Percentiles rank a stretch among this genome's conserved stretches.
Conservation (phyloP, 2,888 invertebrate species). For the Sepiola atlantica region DNA sequence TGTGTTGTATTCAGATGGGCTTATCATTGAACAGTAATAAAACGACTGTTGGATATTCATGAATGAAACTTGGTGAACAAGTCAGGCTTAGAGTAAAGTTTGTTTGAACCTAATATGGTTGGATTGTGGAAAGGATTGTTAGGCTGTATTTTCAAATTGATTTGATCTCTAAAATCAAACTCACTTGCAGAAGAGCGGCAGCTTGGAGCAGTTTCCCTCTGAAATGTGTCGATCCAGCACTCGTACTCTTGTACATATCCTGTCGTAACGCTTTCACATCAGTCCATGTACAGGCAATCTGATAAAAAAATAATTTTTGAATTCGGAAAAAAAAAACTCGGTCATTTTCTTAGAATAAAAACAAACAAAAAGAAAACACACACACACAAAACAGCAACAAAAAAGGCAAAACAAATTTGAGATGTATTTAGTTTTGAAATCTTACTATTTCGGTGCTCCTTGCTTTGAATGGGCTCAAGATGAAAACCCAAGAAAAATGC, state of each 20-base stretch:
- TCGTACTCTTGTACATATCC: constrained; percentile 94
- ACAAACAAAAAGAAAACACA: not conserved
- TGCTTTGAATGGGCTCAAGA: too few species aligned
- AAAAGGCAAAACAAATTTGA: not conserved
- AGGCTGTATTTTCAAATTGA: too few species aligned
- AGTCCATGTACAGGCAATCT: constrained; percentile 97
- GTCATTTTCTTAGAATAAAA: not conserved
- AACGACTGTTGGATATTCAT: too few species aligned
- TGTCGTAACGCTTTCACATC: constrained; percentile 92
- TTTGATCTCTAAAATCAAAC: constrained; percentile 46
- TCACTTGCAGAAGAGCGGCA: constrained; percentile 88
- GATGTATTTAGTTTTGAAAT: not conserved
- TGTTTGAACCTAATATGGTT: too few species aligned
- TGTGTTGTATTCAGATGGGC: too few species aligned
- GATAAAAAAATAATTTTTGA: constrained; percentile 51
- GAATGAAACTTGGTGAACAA: too few species aligned
- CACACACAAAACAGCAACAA: too few species aligned
- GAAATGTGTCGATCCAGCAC: constrained; percentile 90
- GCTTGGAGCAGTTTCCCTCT: constrained; percentile 93
- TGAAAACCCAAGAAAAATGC: too few species aligned
- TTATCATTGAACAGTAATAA: too few species aligned
- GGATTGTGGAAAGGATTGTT: too few species aligned
- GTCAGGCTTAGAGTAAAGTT: too few species aligned
- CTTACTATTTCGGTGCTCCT: not conserved
- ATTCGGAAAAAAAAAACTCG: not conserved